Percentiles rank a stretch among this genome's conserved stretches.
These are phyloP conservation scores for Coecobrya sp. DNA, from an alignment of 2,888 invertebrate genomes.

Conservation along the genomic window DNA sequence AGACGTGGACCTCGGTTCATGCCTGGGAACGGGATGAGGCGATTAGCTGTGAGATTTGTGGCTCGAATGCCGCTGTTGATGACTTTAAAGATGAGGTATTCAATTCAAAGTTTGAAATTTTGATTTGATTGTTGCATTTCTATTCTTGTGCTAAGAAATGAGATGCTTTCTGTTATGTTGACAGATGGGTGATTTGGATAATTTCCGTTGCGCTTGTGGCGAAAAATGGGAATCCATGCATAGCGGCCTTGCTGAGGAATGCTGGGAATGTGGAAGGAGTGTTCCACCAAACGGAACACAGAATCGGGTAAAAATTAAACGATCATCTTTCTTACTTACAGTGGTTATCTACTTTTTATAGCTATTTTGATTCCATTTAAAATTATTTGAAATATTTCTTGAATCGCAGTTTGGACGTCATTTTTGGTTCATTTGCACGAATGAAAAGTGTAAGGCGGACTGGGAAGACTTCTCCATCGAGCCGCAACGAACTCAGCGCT, in stretches of 20 bases:
- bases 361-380: neutral
- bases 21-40: constrained; percentile 58
- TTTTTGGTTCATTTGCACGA: constrained; percentile 32
- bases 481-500: neutral
- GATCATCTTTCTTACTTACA: no score
- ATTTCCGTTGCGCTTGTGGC: neutral
- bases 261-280: constrained; percentile 5
- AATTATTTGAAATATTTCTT: neutral
- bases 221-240: constrained; percentile 55
- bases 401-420: constrained; percentile 52
- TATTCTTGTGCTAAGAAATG: no score
- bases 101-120: neutral
- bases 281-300: neutral
- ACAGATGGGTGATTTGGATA: constrained; percentile 29
- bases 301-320: neutral
- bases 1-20: constrained; percentile 45
- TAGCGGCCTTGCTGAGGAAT: neutral
- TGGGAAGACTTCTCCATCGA: constrained; percentile 54
- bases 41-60: no score
- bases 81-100: constrained; percentile 44
- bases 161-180: neutral
- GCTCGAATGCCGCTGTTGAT: neutral
- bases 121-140: neutral
- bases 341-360: neutral
- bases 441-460: neutral